Evolutionary conservation across 2,113 vertebrate species (phyloP).

Genomic region (Salvelinus alpinus): DNA sequence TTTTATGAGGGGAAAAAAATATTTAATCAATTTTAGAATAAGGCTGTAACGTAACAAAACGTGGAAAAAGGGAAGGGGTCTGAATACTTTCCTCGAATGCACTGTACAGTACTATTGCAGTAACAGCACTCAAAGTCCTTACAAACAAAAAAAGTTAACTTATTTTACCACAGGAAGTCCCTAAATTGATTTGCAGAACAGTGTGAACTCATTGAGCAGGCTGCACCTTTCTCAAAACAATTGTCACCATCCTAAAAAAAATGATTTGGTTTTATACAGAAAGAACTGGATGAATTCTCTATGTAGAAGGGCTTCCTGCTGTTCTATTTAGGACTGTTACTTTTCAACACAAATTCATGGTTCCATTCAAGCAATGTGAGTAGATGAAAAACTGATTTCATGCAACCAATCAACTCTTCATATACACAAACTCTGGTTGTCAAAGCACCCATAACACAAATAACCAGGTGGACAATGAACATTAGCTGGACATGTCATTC

Average conservation of each 20-base stretch:
- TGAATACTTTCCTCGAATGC: no score
- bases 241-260: background rate
- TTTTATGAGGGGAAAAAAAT: no score
- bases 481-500: no score
- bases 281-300: background rate
- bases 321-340: background rate
- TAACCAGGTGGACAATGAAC: no score
- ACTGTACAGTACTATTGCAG: background rate
- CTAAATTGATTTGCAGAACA: background rate
- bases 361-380: background rate
- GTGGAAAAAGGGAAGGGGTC: no score
- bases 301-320: background rate
- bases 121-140: background rate
- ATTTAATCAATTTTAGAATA: no score
- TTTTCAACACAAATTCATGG: background rate
- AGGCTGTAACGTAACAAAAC: no score
- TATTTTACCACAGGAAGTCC: background rate
- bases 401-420: background rate
- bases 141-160: background rate
- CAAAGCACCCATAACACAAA: no score
- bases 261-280: background rate
- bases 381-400: background rate
- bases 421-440: background rate
- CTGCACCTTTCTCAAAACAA: background rate
- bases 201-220: background rate